phyloP scores from a whole-genome alignment of 1,140 invertebrate species.

The Sycophila sp. region DNA sequence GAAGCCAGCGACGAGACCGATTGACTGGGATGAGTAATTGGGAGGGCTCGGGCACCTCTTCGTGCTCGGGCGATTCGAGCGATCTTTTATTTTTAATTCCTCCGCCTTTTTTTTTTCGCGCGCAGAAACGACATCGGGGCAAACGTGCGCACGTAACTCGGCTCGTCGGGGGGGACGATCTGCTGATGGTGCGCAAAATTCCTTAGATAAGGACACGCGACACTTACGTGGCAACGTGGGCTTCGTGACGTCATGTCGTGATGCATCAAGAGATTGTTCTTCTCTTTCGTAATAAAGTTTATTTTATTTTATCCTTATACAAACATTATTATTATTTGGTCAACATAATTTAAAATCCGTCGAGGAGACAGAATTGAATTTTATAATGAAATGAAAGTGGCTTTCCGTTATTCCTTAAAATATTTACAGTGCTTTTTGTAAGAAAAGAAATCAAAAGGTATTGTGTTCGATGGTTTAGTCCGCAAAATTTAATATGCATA shows the following conservation, averaged over 20 bases:
- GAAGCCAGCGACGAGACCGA: neutral
- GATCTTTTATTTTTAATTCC: too few species aligned
- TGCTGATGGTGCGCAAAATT: neutral
- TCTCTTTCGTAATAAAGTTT: neutral
- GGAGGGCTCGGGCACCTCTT: too few species aligned
- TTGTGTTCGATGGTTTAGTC: too few species aligned
- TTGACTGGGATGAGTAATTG: neutral
- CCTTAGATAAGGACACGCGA: conserved; percentile 2
- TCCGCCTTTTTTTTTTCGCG: neutral
- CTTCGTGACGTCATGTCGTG: neutral
- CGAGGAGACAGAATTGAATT: neutral
- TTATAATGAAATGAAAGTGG: too few species aligned
- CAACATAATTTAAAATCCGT: neutral
- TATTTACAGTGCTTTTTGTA: too few species aligned
- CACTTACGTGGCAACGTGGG: neutral
- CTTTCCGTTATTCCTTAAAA: neutral
- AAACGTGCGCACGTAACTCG: neutral
- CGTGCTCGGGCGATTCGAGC: too few species aligned
- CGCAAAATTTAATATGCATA: too few species aligned
- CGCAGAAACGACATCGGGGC: neutral
- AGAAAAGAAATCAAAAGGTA: too few species aligned
- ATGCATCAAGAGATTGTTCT: neutral
- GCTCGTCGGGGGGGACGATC: neutral
- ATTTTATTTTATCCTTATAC: conserved; percentile 6
- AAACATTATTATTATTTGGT: neutral